A percentile compares a stretch with the other conserved stretches of the same genome.
Conservation (phyloP, 2,888 invertebrate genomes). For the Strigamia transsilvanica region DNA sequence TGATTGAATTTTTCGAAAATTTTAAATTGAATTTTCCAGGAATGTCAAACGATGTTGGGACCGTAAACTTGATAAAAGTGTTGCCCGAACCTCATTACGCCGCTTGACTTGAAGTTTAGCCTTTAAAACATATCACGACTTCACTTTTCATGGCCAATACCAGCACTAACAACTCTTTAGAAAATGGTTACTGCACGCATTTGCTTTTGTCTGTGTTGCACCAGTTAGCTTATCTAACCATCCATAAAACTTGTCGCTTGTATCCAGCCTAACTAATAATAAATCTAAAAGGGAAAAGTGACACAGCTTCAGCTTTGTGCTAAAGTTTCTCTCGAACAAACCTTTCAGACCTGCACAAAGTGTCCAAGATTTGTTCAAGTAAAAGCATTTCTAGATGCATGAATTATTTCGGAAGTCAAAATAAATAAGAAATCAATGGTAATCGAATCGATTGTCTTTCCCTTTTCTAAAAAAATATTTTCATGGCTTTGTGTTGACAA, state of each 20-base stretch:
- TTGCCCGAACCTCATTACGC: too few relatives aligned
- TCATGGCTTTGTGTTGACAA: conserved; percentile 6
- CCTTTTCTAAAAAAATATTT: not conserved
- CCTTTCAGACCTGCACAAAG: not conserved
- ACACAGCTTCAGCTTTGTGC: not conserved
- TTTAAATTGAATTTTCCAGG: too few relatives aligned
- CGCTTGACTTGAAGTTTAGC: too few relatives aligned
- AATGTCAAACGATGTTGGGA: too few relatives aligned
- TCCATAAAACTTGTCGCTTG: conserved; percentile 5
- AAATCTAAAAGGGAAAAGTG: not conserved
- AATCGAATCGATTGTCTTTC: not conserved
- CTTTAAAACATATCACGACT: too few relatives aligned
- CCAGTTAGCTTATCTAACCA: conserved; percentile 9
- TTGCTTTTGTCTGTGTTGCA: not conserved
- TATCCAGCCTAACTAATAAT: not conserved
- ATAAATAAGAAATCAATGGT: not conserved
- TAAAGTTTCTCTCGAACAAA: conserved; percentile 8
- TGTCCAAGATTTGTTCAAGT: not conserved
- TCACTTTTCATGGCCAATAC: too few relatives aligned
- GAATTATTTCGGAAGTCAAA: not conserved
- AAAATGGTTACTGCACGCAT: not conserved
- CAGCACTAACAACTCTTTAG: not conserved
- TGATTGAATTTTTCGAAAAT: too few relatives aligned
- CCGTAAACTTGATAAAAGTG: too few relatives aligned
- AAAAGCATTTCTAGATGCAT: conserved; percentile 22